phyloP scores from a whole-genome alignment of 2,888 invertebrate species.

The Mystacides longicornis region DNA sequence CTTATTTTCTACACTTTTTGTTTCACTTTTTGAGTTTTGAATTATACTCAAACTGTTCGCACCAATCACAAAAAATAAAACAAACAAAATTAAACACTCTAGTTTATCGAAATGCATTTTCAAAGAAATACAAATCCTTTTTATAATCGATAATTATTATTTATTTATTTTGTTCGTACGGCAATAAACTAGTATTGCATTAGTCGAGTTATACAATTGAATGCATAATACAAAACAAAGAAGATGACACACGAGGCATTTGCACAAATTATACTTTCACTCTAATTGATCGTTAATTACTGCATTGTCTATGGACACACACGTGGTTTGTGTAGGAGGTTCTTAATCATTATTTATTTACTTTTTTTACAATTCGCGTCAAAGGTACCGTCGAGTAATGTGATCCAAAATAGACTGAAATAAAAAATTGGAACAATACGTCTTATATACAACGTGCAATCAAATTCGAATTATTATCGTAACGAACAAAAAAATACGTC shows the following conservation, averaged over 20 bases:
- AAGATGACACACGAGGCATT: not conserved
- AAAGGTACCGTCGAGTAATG: not conserved
- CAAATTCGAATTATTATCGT: not conserved
- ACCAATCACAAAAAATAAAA: not conserved
- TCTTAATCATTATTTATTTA: not conserved
- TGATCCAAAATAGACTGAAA: slow-evolving; percentile 3
- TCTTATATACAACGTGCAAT: slow-evolving; percentile 1
- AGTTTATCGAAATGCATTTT: not conserved
- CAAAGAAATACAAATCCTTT: too few species aligned
- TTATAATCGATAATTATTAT: not conserved
- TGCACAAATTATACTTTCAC: not conserved
- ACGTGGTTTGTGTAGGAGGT: not conserved
- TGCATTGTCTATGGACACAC: not conserved
- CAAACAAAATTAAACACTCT: not conserved
- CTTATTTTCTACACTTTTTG: too few species aligned
- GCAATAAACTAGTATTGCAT: not conserved
- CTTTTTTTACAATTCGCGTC: not conserved
- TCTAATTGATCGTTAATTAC: not conserved
- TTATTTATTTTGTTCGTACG: not conserved
- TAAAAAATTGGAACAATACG: not conserved
- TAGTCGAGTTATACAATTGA: not conserved
- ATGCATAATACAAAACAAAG: not conserved
- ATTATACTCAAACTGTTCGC: too few species aligned
- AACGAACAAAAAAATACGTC: too few species aligned
- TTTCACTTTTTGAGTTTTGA: too few species aligned